phyloP scores from a whole-genome alignment of 2,113 vertebrate species.

The Fregetta grallaria region DNA sequence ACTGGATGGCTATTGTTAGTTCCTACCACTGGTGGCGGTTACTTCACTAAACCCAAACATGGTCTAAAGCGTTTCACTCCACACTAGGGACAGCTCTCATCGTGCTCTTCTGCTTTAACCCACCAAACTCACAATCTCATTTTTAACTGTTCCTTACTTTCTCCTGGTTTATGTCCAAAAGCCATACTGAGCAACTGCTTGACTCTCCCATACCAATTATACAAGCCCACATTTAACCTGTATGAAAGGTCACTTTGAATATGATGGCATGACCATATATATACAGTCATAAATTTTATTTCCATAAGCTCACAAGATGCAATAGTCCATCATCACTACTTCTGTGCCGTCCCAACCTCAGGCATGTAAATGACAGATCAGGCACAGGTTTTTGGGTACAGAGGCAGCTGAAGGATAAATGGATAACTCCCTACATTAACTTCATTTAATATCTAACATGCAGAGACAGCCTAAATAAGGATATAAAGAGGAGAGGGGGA shows the following conservation, averaged over 20 bases:
- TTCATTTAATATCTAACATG: not conserved
- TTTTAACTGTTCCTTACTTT: not conserved
- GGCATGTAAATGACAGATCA: not conserved
- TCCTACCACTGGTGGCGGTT: not conserved
- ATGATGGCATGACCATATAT: not conserved
- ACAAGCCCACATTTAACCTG: not conserved
- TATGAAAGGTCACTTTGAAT: not conserved
- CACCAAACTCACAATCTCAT: not conserved
- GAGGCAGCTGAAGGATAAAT: not conserved
- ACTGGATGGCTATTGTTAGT: not conserved
- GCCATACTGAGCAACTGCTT: not conserved
- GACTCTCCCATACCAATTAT: not conserved
- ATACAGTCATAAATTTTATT: not conserved
- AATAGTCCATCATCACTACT: not conserved
- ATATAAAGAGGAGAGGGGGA: not conserved
- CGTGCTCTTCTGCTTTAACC: not conserved
- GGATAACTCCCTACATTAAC: not conserved
- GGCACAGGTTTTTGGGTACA: not conserved
- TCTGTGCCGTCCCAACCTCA: not conserved
- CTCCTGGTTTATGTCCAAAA: not conserved
- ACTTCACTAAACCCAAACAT: not conserved
- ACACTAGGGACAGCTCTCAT: not conserved
- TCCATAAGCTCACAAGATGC: not conserved
- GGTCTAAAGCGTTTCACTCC: not conserved
- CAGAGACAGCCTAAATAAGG: not conserved